phyloP scores from a whole-genome alignment of 2,113 vertebrate genomes.

The Erinaceus europaeus region DNA sequence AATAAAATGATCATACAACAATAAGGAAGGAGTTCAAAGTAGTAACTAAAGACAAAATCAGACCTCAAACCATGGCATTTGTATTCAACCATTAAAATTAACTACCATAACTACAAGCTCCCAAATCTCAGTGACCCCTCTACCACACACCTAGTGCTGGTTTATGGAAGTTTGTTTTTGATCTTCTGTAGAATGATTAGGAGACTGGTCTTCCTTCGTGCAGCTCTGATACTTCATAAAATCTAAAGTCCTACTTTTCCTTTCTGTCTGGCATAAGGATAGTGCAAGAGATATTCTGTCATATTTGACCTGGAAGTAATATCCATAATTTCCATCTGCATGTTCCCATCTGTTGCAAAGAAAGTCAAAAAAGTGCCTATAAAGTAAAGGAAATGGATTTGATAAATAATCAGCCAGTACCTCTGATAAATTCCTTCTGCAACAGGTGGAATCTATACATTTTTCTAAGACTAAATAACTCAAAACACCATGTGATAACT shows the following conservation, averaged over 20 bases:
- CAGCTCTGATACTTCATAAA: background rate
- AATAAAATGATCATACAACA: background rate
- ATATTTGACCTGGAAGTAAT: background rate
- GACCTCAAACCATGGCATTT: background rate
- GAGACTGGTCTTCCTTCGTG: background rate
- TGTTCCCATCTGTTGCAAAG: background rate
- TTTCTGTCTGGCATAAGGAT: background rate
- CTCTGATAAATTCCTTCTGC: too few species aligned
- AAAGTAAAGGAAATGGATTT: constrained; percentile 1
- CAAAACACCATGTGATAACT: background rate
- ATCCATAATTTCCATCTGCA: background rate
- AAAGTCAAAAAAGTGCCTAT: background rate
- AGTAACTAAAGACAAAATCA: background rate
- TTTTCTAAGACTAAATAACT: background rate
- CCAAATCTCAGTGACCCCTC: background rate
- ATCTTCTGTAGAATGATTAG: background rate
- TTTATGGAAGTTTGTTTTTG: background rate
- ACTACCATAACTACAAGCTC: background rate
- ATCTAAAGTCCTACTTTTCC: background rate
- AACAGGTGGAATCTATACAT: too few species aligned
- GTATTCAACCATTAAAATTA: background rate
- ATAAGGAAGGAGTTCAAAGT: background rate
- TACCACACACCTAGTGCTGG: background rate
- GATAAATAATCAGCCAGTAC: background rate
- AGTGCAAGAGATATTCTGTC: background rate